Conservation (phyloP, 2,888 invertebrate genomes). For the Lysandra bellargus region DNA sequence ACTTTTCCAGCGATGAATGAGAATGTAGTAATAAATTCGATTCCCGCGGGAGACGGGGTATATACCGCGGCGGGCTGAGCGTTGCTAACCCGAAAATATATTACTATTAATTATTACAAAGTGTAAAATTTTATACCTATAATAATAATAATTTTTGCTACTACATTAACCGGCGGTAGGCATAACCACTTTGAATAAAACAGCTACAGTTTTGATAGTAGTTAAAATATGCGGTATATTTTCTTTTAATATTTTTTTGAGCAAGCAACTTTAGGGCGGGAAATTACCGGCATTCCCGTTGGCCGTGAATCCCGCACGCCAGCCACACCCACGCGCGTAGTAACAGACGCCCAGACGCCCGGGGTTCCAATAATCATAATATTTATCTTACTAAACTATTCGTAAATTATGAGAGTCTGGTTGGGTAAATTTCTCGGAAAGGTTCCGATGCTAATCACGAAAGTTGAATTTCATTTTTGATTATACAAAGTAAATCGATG, state of each 20-base stretch:
- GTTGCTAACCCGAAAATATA: neutral
- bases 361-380: neutral
- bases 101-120: no score
- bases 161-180: no score
- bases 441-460: neutral
- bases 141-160: no score
- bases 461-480: neutral
- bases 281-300: neutral
- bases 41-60: neutral
- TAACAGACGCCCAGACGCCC: neutral
- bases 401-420: neutral
- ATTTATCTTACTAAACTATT: slow-evolving; percentile 1
- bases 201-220: no score
- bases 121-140: no score
- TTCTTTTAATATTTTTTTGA: neutral
- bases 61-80: neutral
- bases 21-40: neutral
- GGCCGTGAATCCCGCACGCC: neutral
- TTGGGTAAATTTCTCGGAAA: neutral
- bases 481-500: neutral
- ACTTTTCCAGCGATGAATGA: neutral
- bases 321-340: slow-evolving; percentile 13
- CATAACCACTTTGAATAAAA: no score
- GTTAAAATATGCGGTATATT: neutral
- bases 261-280: neutral